Conservation (phyloP, 1,140 invertebrate species). For the Tetramorium parvispinum region DNA sequence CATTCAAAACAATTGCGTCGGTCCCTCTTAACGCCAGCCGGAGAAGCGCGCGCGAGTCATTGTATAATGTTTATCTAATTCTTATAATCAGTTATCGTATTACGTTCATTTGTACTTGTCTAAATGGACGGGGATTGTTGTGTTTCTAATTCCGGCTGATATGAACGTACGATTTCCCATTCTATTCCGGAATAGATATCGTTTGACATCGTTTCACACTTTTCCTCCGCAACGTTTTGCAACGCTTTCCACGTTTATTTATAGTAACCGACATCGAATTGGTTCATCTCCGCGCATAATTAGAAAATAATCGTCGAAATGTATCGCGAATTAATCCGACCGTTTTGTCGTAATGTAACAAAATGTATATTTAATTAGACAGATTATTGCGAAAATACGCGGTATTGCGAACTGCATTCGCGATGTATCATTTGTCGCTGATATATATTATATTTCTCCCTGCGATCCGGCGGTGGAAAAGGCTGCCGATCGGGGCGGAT, state of each 20-base stretch:
- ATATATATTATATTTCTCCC: slow-evolving; percentile 18
- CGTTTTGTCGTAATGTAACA: not conserved
- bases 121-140: slow-evolving; percentile 16
- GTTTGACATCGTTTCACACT: slow-evolving; percentile 15
- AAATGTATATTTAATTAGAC: not conserved
- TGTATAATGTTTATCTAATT: slow-evolving; percentile 51
- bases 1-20: slow-evolving; percentile 20
- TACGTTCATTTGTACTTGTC: slow-evolving; percentile 39
- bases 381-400: not conserved
- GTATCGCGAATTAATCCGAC: not conserved
- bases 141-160: slow-evolving; percentile 25
- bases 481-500: not conserved
- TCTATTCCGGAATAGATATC: slow-evolving; percentile 24
- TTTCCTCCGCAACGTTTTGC: not conserved
- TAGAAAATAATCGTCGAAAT: not conserved
- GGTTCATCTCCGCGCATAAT: slow-evolving; percentile 16
- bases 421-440: not conserved
- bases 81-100: slow-evolving; percentile 20
- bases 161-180: slow-evolving; percentile 20
- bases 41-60: not conserved
- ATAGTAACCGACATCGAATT: slow-evolving; percentile 9
- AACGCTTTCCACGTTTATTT: slow-evolving; percentile 12
- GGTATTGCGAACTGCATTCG: too few species aligned
- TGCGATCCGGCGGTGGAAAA: not conserved
- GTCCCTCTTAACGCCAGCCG: not conserved